phyloP scores from a whole-genome alignment of 2,797 vertebrate species.

The Alosa sapidissima region DNA sequence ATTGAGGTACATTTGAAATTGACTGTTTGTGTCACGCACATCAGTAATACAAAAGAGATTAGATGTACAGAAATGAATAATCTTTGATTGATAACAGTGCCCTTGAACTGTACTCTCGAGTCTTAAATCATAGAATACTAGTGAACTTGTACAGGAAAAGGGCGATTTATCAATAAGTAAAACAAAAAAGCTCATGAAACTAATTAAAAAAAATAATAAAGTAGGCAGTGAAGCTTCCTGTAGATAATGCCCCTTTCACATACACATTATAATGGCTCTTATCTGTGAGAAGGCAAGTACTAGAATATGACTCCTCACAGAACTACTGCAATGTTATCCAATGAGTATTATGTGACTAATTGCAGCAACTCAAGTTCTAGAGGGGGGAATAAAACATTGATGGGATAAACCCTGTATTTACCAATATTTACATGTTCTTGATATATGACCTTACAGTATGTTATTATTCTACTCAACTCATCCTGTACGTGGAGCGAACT shows the following conservation, averaged over 20 bases:
- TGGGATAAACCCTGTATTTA: background rate
- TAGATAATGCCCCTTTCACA: background rate
- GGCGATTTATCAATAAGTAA: background rate
- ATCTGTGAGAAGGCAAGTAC: background rate
- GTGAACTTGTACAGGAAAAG: background rate
- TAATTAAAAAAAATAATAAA: background rate
- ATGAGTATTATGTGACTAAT: background rate
- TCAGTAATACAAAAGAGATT: constrained; percentile 35
- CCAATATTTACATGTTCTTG: background rate
- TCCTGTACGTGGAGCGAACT: background rate
- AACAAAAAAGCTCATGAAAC: background rate
- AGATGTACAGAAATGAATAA: background rate
- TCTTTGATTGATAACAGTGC: background rate
- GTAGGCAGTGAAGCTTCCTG: background rate
- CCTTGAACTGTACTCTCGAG: background rate
- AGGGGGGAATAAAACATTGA: background rate
- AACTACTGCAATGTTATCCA: background rate
- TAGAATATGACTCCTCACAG: background rate
- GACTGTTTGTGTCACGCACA: constrained; percentile 17
- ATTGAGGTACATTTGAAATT: constrained; percentile 22
- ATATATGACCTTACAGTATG: background rate
- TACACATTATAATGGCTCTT: background rate
- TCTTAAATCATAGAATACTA: background rate
- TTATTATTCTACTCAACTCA: background rate
- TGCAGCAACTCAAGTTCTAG: background rate